Percentiles rank a stretch among this genome's conserved stretches.
Evolutionary conservation across 2,797 vertebrate species (phyloP).

Genomic region (Kryptolebias ocellatus): DNA sequence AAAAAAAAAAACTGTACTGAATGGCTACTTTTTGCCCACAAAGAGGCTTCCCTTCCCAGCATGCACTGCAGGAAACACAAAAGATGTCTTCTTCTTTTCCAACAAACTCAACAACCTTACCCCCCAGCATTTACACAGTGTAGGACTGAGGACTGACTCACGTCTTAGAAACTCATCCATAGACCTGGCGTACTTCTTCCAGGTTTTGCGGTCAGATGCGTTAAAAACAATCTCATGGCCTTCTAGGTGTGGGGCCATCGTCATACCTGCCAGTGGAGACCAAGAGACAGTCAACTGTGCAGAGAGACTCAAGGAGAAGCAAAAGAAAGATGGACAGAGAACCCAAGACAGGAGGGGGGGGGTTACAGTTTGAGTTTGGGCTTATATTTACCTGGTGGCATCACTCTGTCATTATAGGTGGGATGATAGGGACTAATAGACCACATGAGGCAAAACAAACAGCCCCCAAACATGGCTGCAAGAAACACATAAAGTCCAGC

Average conservation of each 20-base stretch:
- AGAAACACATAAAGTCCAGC: slow-evolving; percentile 91
- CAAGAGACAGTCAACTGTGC: slow-evolving; percentile 79
- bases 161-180: slow-evolving; percentile 90
- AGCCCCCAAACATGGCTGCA: slow-evolving; percentile 94
- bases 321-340: slow-evolving; percentile 37
- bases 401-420: slow-evolving; percentile 91
- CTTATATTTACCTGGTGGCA: slow-evolving; percentile 89
- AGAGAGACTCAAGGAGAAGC: slow-evolving; percentile 48
- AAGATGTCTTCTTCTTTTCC: slow-evolving; percentile 41
- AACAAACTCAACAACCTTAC: slow-evolving; percentile 38
- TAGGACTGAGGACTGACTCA: slow-evolving; percentile 69
- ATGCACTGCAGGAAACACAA: slow-evolving; percentile 76
- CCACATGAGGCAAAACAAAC: slow-evolving; percentile 92
- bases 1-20: slow-evolving; percentile 61
- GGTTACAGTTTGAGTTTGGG: slow-evolving; percentile 12
- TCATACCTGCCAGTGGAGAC: slow-evolving; percentile 90
- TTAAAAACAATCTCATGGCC: slow-evolving; percentile 91
- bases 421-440: slow-evolving; percentile 93
- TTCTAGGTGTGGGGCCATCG: slow-evolving; percentile 89
- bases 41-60: slow-evolving; percentile 83
- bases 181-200: slow-evolving; percentile 88
- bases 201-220: slow-evolving; percentile 87
- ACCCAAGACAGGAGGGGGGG: slow-evolving; percentile 3
- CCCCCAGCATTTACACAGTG: not conserved
- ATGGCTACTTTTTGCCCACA: slow-evolving; percentile 77